Base-by-base conservation (phyloP, 2,797 vertebrate species). In the Craterocephalus amniculus region DNA sequence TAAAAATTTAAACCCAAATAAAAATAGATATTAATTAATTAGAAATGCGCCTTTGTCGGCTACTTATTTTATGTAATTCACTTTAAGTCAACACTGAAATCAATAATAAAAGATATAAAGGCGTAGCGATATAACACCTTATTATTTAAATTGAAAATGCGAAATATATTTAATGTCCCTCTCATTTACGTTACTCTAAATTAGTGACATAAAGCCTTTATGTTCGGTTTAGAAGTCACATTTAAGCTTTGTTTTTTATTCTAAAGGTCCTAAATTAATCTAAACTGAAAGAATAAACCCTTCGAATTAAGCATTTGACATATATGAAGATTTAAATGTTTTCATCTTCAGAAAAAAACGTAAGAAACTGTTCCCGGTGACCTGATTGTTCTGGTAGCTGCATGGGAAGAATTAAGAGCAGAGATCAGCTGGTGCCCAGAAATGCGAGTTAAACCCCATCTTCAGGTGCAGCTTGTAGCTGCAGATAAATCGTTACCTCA, bases 401-500 rank as follows among this genome's bases (percentile, higher is more conserved):
- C 43, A 38, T 26, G 13, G 60, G 26, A 36, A 29, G 36, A n/a
- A 24, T 7, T 20, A 24, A 0, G 22, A 60, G 43, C 70, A 68
- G 67, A 43, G 34, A 66, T 16, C 58, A 35, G 36, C 14, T 10
- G 34, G 14, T 1, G n/a, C 62, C 51, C 24, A 6, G 1, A 43
- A 24, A 24, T 35, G 32, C 66, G 2, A 64, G 36, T 72, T 54
- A 58, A 68, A 70, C 62, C 64, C 72, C 49, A 2, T 38, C 29
- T 24, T 4, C 43, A 61, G 62, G 58, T 61, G n/a, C 63, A 61
- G 32, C 51, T 24, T 26, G 68, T 22, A 29, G 61, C 69, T 48
- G 67, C 0, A 11, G 67, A 79, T 78, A 38, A 78, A 78, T 64
- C 0, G 67, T 29, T 35, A 75, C 27, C 77, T 84, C 82, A 22